Evolutionary conservation across 2,113 vertebrate species (phyloP).

Genomic region (Ceuthmochares aereus): DNA sequence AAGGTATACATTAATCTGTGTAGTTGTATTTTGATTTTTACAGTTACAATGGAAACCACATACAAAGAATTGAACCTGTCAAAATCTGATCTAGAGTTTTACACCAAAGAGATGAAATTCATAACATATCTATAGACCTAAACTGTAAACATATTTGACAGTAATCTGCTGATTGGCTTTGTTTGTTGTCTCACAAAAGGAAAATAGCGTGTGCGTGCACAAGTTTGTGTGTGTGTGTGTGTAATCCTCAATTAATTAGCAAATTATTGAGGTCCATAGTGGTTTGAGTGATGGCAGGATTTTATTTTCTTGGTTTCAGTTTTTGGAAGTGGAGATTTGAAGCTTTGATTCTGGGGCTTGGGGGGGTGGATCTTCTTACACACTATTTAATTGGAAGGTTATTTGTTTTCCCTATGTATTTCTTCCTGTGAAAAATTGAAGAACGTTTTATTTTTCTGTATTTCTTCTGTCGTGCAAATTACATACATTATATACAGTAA

Average conservation of each 20-base stretch:
- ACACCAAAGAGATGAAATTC: conserved; percentile 34
- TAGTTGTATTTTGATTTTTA: conserved; percentile 24
- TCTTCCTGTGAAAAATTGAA: neutral
- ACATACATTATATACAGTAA: neutral
- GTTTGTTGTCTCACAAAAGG: conserved; percentile 47
- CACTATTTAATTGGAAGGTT: neutral
- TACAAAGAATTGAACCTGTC: conserved; percentile 49
- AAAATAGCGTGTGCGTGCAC: neutral
- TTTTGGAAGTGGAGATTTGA: neutral
- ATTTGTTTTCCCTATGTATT: conserved; percentile 31
- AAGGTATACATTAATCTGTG: neutral
- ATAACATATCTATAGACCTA: conserved; percentile 45
- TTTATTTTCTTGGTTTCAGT: conserved; percentile 23
- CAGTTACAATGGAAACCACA: conserved; percentile 26
- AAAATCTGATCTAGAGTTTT: conserved; percentile 61
- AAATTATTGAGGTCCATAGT: conserved; percentile 55
- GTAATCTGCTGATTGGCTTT: conserved; percentile 68
- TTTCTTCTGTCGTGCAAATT: conserved; percentile 1
- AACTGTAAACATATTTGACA: conserved; percentile 49
- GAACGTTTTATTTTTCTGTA: neutral
- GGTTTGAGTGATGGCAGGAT: conserved; percentile 21
- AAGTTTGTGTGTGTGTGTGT: neutral
- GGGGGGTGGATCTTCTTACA: neutral
- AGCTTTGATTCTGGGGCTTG: neutral
- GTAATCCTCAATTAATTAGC: conserved; percentile 72